A percentile compares a stretch with the other conserved stretches of the same genome.
These are phyloP conservation scores for Peromyscus californicus DNA, from an alignment of 2,113 vertebrate species.

Conservation along the genomic window DNA sequence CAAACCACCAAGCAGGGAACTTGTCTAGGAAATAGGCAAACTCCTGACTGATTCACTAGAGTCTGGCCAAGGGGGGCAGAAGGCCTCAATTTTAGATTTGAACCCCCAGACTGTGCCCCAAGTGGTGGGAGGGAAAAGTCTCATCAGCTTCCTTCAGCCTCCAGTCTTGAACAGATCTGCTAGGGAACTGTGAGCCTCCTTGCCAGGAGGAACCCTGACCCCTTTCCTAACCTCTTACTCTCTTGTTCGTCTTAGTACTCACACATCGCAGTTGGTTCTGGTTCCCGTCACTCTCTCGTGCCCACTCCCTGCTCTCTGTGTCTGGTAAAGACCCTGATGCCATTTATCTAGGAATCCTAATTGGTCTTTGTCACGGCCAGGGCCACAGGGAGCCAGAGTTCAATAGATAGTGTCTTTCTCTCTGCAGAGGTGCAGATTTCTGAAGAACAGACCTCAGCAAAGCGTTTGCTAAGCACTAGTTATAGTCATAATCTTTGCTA, in stretches of 20 bases:
- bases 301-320: neutral
- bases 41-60: neutral
- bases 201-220: neutral
- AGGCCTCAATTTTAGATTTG: conserved; percentile 59
- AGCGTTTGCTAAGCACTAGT: neutral
- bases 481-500: neutral
- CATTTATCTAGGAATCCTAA: conserved; percentile 14
- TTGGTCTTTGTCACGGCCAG: neutral
- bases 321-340: neutral
- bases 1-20: conserved; percentile 53
- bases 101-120: conserved; percentile 52
- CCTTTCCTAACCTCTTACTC: conserved; percentile 47
- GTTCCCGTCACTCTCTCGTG: neutral
- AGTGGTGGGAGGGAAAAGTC: neutral
- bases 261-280: neutral
- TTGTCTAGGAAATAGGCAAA: conserved; percentile 32
- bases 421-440: neutral
- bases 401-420: neutral
- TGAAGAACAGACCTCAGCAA: neutral
- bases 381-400: neutral
- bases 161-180: neutral
- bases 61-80: conserved; percentile 10
- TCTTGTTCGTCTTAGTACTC: neutral
- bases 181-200: neutral
- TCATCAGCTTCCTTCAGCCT: conserved; percentile 48